Conservation (phyloP, 2,113 vertebrate species). For the Seriola dumerili region DNA sequence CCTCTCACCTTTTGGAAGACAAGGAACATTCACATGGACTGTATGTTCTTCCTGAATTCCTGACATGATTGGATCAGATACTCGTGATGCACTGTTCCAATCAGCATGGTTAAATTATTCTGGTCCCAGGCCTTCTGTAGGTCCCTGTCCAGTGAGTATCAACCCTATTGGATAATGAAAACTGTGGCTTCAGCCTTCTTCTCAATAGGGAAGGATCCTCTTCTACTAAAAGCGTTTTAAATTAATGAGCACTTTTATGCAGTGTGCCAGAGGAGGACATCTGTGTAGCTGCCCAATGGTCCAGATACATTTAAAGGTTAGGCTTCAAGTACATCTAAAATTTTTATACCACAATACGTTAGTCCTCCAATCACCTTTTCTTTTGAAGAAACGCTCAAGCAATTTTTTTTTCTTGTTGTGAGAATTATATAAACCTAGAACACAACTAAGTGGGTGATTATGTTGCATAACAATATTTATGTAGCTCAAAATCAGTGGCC, state of each 20-base stretch:
- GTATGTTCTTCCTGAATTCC: conserved; percentile 1
- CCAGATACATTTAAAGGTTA: background rate
- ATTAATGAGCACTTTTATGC: conserved; percentile 26
- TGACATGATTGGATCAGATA: conserved; percentile 25
- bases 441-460: background rate
- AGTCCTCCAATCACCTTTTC: background rate
- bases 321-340: background rate
- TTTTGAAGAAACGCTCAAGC: background rate
- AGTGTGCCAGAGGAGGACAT: background rate
- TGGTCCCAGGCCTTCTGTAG: conserved; percentile 13
- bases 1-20: background rate
- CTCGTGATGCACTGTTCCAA: conserved; percentile 16
- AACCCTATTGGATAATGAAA: conserved; percentile 19
- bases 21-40: background rate
- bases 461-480: background rate
- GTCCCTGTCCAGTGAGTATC: conserved; percentile 11
- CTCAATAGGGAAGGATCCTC: background rate
- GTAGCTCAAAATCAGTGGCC: background rate
- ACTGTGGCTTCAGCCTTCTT: conserved; percentile 1
- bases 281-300: background rate
- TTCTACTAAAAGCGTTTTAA: conserved; percentile 20
- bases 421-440: too few relatives aligned
- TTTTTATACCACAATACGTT: background rate
- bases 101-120: conserved; percentile 17
- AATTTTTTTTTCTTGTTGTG: background rate